Conservation (phyloP, 2,888 invertebrate species). For the Hipparchia semele region DNA sequence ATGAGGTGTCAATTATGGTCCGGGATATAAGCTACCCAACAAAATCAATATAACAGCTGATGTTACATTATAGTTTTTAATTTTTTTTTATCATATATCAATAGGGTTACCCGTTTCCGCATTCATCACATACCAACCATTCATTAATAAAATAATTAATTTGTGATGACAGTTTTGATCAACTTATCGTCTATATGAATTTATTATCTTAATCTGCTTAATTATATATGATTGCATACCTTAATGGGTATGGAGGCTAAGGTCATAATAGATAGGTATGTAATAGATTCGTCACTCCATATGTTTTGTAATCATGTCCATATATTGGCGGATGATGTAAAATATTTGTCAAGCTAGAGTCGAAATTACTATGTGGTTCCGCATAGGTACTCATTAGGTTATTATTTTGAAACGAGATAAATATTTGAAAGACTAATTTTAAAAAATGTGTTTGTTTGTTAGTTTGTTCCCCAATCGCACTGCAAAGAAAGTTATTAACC, state of each 20-base stretch:
- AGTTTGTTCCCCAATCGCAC: too few species aligned
- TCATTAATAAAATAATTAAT: not conserved
- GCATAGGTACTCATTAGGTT: too few species aligned
- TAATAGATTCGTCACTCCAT: not conserved
- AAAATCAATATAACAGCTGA: too few species aligned
- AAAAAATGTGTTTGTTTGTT: too few species aligned
- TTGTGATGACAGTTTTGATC: not conserved
- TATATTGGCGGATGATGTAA: constrained; percentile 5
- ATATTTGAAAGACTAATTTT: too few species aligned
- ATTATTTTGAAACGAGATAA: not conserved
- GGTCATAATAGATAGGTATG: not conserved
- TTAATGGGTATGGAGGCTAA: constrained; percentile 9
- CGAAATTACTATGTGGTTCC: not conserved
- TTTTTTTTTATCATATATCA: too few species aligned
- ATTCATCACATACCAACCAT: not conserved
- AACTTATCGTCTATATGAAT: not conserved
- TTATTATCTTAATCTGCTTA: constrained; percentile 1
- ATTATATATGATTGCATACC: constrained; percentile 14
- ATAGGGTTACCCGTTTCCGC: not conserved
- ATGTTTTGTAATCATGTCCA: constrained; percentile 12
- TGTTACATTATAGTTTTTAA: too few species aligned
- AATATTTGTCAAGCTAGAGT: not conserved
- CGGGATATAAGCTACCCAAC: too few species aligned
- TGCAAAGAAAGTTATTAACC: too few species aligned
- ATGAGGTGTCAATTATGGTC: too few species aligned